Percentiles rank a stretch among this genome's conserved stretches.
phyloP scores from a whole-genome alignment of 2,113 vertebrate species.

The Octodon degus region DNA sequence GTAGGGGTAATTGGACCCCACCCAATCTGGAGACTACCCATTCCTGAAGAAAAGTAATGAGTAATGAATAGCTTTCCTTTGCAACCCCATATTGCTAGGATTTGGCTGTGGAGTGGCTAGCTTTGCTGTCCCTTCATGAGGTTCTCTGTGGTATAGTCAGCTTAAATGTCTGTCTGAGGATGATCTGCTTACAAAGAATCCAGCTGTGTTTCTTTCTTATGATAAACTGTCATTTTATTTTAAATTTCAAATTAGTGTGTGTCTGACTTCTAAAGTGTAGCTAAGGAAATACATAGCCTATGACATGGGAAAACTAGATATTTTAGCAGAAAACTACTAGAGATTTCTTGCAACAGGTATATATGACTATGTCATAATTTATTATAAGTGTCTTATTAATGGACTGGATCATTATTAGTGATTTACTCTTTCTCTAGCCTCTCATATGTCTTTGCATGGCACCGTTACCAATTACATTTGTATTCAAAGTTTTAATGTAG shows the following conservation, averaged over 20 bases:
- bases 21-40: not conserved
- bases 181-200: not conserved
- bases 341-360: not conserved
- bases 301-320: not conserved
- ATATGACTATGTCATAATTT: not conserved
- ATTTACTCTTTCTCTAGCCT: not conserved
- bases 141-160: not conserved
- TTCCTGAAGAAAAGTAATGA: not conserved
- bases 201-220: not conserved
- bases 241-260: no score
- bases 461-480: not conserved
- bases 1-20: not conserved
- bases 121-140: not conserved
- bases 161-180: not conserved
- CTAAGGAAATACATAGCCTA: not conserved
- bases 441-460: not conserved
- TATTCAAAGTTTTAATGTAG: not conserved
- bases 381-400: not conserved
- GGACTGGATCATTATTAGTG: not conserved
- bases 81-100: not conserved
- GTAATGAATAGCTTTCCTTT: not conserved
- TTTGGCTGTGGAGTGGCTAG: not conserved
- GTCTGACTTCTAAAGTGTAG: not conserved
- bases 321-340: not conserved
- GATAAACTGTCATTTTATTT: not conserved